Evolutionary conservation across 2,888 invertebrate genomes (phyloP).

Genomic region (Thumatha senex): DNA sequence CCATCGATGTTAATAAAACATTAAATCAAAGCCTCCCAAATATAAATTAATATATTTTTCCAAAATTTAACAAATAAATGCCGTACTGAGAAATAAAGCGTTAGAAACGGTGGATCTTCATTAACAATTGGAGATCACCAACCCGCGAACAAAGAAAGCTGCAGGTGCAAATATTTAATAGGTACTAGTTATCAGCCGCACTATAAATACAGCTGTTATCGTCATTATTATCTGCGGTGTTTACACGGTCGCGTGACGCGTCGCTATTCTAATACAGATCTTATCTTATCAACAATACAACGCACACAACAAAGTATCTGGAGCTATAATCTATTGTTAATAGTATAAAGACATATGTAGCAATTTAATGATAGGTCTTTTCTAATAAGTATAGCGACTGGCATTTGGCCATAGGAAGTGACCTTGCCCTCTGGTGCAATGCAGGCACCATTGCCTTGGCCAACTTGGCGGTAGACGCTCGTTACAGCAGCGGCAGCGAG

Average conservation of each 20-base stretch:
- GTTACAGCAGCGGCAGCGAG: slow-evolving; percentile 16
- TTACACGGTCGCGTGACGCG: slow-evolving; percentile 28
- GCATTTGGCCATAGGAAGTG: slow-evolving; percentile 37
- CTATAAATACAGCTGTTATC: slow-evolving; percentile 22
- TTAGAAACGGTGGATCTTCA: too few relatives aligned
- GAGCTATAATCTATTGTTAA: not conserved
- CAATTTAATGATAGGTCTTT: not conserved
- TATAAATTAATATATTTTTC: too few relatives aligned
- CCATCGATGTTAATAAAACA: too few relatives aligned
- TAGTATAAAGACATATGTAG: not conserved
- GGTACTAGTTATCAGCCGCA: slow-evolving; percentile 15
- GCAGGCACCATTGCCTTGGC: slow-evolving; percentile 49
- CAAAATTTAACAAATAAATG: too few relatives aligned
- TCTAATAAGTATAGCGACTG: too few relatives aligned
- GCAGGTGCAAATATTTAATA: slow-evolving; percentile 13
- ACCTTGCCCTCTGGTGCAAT: slow-evolving; percentile 51
- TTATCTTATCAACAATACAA: slow-evolving; percentile 1
- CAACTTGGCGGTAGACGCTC: slow-evolving; percentile 33
- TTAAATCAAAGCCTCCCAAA: too few relatives aligned
- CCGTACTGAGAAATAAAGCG: too few relatives aligned
- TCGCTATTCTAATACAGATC: slow-evolving; percentile 21
- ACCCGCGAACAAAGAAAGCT: too few relatives aligned
- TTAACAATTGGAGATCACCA: too few relatives aligned
- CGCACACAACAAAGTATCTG: slow-evolving; percentile 1
- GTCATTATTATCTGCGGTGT: slow-evolving; percentile 19